Evolutionary conservation across 37 sponge, comb jelly and placozoan genomes (phyloP), one percentile per base, ranked within the genome.

Genomic region (Theonella swinhoei): DNA sequence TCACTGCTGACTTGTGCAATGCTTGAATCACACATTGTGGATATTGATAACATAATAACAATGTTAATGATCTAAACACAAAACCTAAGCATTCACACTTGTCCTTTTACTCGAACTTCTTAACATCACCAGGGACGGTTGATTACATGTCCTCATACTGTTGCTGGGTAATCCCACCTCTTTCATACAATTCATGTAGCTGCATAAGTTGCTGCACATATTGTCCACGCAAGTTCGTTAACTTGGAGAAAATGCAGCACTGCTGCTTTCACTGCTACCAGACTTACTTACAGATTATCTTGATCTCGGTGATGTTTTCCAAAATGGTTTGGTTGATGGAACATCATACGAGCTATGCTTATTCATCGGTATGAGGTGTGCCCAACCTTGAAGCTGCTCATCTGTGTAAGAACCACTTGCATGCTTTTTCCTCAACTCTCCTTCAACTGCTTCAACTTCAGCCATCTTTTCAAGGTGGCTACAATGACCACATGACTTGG

Each of bases 381-480:
- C 76, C 76, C 76, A 75, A 11, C 34, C 41, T 28, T 60, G 25
- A 17, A 75, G 25, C n/a, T 75, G 61, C 25, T 75, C 76, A 42
- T 9, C 60, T 32, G 30, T 75, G 32, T 75, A 75, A 4, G 25
- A 3, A 17, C 31, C 76, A n/a, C n/a, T n/a, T n/a, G n/a, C n/a
- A 60, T 75, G 76, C 25, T 75, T 75, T 25, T 43, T 34, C 8
- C 60, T 9, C 23, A 75, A n/a, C 31, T 41, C 25, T 9, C 43
- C 76, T 26, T 75, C 76, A 58, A 75, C 43, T 34, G 17, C 60
- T 26, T 75, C 76, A 14, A 75, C 61, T 26, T 42, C 30, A 42
- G 76, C 60, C 76, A 75, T 75, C 43, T 75, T 75, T 29, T 75
- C 76, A 11, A 75, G 4, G 76, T 75, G 60, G 7, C 31, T 75